Evolutionary conservation across 2,113 vertebrate genomes (phyloP).

Genomic region (Castor canadensis): DNA sequence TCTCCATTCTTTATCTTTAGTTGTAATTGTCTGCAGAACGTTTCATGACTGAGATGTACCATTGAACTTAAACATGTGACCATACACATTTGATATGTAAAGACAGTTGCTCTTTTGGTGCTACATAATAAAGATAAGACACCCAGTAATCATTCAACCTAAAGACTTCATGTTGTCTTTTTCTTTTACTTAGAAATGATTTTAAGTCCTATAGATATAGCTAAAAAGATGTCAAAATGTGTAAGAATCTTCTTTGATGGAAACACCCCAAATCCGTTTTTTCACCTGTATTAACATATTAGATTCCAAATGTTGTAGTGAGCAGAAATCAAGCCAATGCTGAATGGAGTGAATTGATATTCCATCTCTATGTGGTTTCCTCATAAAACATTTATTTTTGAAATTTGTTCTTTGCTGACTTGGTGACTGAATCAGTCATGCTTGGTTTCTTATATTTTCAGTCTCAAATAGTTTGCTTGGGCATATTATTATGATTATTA

Average conservation of each 20-base stretch:
- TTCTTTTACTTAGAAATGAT: background rate
- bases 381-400: conserved; percentile 51
- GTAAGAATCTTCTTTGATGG: conserved; percentile 1
- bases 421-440: conserved; percentile 38
- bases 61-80: background rate
- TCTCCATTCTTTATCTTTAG: background rate
- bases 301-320: background rate
- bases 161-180: background rate
- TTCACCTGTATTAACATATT: conserved; percentile 23
- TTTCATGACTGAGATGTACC: background rate
- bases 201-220: background rate
- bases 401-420: conserved; percentile 49
- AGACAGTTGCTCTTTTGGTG: background rate
- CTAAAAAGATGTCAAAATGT: conserved; percentile 17
- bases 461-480: conserved; percentile 32
- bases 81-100: background rate
- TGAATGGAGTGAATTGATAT: background rate
- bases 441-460: conserved; percentile 41
- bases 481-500: conserved; percentile 23
- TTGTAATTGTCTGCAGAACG: background rate
- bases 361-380: background rate
- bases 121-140: conserved; percentile 10
- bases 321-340: background rate
- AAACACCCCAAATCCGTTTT: background rate
- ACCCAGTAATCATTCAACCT: background rate